A percentile compares a stretch with the other conserved stretches of the same genome.
Conservation (phyloP, 2,797 vertebrate species). For the Anniella stebbinsi region DNA sequence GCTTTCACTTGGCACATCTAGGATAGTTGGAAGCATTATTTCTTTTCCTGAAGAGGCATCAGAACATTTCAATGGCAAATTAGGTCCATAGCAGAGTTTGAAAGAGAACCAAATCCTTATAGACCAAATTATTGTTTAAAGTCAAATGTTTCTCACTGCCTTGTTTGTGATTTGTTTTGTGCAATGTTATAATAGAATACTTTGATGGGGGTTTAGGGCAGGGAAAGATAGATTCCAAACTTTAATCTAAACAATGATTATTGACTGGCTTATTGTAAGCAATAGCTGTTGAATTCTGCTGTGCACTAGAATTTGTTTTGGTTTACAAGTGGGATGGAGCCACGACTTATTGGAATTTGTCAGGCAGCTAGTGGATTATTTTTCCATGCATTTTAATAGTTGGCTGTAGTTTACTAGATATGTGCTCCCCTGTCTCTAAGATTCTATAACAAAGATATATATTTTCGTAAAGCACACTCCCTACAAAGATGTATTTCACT, state of each 20-base stretch:
- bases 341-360: too few relatives aligned
- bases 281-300: background rate
- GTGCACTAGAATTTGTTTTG: background rate
- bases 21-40: background rate
- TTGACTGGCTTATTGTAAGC: background rate
- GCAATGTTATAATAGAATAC: background rate
- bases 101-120: background rate
- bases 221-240: background rate
- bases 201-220: background rate
- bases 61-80: constrained; percentile 1
- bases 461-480: too few relatives aligned
- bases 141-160: background rate
- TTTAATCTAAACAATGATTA: background rate
- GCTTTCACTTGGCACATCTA: background rate
- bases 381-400: background rate
- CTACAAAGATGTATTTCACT: too few relatives aligned
- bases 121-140: background rate
- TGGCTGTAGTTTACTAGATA: background rate
- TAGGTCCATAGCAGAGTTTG: background rate
- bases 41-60: background rate
- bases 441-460: too few relatives aligned
- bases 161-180: background rate
- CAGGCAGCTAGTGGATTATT: too few relatives aligned
- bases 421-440: too few relatives aligned
- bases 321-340: background rate